Evolutionary conservation across 2,888 invertebrate genomes (phyloP).

Genomic region (Lasius fuliginosus): DNA sequence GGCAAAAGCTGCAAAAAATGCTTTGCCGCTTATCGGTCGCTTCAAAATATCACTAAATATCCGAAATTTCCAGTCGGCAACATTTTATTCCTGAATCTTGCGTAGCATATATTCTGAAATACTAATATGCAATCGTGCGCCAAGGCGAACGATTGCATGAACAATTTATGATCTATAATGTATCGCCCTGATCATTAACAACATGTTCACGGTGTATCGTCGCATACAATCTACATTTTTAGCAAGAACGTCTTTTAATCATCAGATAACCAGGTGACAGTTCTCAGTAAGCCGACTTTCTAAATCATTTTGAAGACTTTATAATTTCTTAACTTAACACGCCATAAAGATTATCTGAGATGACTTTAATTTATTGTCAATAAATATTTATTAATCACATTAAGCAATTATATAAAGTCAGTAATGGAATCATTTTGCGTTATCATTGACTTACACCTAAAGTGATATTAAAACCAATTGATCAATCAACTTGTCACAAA

Average conservation of each 20-base stretch:
- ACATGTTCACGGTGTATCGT: conserved; percentile 32
- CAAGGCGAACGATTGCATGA: conserved; percentile 39
- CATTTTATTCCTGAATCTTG: conserved; percentile 22
- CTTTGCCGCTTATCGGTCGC: conserved; percentile 26
- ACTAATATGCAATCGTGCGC: conserved; percentile 28
- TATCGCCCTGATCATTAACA: conserved; percentile 46
- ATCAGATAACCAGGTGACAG: not conserved
- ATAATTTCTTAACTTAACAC: not conserved
- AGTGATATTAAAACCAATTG: conserved; percentile 37
- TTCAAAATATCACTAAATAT: not conserved
- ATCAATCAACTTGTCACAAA: conserved; percentile 13
- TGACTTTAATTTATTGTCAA: conserved; percentile 6
- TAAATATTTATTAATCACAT: conserved; percentile 36
- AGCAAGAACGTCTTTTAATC: conserved; percentile 27
- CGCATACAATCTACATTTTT: conserved; percentile 39
- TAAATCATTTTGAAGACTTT: conserved; percentile 21
- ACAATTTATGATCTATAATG: conserved; percentile 57
- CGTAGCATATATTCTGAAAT: not conserved
- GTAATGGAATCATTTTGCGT: not conserved
- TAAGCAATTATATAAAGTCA: conserved; percentile 14
- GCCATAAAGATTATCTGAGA: conserved; percentile 20
- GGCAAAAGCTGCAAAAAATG: conserved; percentile 2
- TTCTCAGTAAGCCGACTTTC: conserved; percentile 9
- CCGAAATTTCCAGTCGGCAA: not conserved
- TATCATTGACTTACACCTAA: not conserved